Percentiles rank a stretch among this genome's conserved stretches.
Conservation (phyloP, 2,797 vertebrate genomes). For the Caiman crocodilus region DNA sequence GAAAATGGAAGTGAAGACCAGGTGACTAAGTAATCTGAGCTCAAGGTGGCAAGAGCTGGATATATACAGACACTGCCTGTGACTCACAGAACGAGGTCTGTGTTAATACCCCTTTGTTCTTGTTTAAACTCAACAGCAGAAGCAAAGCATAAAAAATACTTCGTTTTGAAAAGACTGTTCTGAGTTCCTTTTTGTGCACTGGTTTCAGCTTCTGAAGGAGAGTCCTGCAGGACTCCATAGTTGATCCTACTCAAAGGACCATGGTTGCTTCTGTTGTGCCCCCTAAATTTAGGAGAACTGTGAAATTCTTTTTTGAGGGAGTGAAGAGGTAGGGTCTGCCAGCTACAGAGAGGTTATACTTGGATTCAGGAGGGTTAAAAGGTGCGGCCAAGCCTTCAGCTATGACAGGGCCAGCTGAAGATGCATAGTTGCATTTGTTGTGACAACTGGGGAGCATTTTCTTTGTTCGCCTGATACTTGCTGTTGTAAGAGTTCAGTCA, state of each 20-base stretch:
- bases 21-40: background rate
- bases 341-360: background rate
- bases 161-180: background rate
- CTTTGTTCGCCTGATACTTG: background rate
- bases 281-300: background rate
- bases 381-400: background rate
- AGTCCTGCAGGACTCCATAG: background rate
- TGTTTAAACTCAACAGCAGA: background rate
- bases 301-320: background rate
- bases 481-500: background rate
- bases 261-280: background rate
- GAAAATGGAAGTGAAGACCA: background rate
- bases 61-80: background rate
- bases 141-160: background rate
- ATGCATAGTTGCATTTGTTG: background rate
- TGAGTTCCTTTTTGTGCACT: background rate
- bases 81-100: background rate
- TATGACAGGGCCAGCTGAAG: background rate
- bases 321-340: background rate
- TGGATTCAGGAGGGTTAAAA: background rate
- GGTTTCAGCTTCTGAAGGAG: background rate
- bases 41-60: background rate
- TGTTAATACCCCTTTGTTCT: background rate
- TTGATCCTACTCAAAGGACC: background rate
- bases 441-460: background rate